Evolutionary conservation across 92 coral and sea anemone genomes (phyloP).

Genomic region (Zoanthus sansibaricus): DNA sequence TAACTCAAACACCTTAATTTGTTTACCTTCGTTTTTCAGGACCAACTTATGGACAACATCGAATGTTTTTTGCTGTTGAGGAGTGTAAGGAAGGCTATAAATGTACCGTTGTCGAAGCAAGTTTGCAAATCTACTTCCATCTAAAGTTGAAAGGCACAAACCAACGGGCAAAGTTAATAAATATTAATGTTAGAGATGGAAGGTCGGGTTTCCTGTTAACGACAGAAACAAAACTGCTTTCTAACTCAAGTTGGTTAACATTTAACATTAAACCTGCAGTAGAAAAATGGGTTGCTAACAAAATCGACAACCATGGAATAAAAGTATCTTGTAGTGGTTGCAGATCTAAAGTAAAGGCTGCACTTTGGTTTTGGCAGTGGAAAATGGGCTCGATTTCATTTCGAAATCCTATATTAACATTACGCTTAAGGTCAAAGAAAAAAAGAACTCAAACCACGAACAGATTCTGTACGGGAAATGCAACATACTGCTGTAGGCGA

Average conservation of each 20-base stretch:
- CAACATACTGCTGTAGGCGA: constrained; percentile 1
- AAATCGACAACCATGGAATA: constrained; percentile 9
- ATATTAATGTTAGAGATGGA: not conserved
- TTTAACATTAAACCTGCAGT: constrained; percentile 12
- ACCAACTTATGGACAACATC: not conserved
- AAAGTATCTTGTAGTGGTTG: not conserved
- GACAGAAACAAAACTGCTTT: not conserved
- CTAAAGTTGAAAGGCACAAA: not conserved
- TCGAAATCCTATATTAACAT: not conserved
- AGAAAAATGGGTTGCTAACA: constrained; percentile 5
- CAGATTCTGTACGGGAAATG: constrained; percentile 14
- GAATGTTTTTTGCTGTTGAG: constrained; percentile 33
- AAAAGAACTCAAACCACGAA: not conserved
- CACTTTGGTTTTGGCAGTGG: constrained; percentile 36
- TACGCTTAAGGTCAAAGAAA: not conserved
- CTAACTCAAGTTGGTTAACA: constrained; percentile 33
- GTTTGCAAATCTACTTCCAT: not conserved
- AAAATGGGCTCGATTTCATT: not conserved
- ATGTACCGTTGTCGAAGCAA: constrained; percentile 6
- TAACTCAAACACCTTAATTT: not conserved
- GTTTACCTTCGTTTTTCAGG: not conserved
- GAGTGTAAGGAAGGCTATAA: constrained; percentile 4
- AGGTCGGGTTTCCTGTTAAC: not conserved
- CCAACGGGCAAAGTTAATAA: not conserved
- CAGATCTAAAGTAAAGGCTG: not conserved